These are phyloP conservation scores for Ferrisia virgata DNA, from an alignment of 2,888 invertebrate genomes.

Conservation along the genomic window DNA sequence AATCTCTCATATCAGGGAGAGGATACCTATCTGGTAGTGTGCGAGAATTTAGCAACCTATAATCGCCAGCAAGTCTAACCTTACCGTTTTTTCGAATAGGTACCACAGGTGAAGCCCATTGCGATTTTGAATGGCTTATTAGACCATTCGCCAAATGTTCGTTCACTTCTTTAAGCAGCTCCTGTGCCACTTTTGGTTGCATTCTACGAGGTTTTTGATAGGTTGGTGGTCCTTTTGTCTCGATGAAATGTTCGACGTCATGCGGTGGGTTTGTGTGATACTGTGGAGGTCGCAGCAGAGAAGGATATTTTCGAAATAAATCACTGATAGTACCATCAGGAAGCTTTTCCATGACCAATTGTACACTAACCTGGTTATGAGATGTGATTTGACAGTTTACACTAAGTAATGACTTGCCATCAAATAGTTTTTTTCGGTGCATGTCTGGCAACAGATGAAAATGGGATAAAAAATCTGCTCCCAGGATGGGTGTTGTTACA, in stretches of 20 bases:
- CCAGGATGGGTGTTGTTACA: background rate
- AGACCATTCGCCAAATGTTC: background rate
- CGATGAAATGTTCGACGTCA: background rate
- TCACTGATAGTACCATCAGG: background rate
- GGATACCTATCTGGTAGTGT: slow-evolving; percentile 19
- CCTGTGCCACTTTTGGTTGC: background rate
- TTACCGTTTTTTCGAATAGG: background rate
- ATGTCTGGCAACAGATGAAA: background rate
- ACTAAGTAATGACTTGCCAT: background rate
- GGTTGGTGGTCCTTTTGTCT: background rate
- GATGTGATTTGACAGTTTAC: background rate
- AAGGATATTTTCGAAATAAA: background rate
- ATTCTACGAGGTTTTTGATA: background rate
- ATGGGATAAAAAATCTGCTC: background rate
- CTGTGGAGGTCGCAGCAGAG: background rate
- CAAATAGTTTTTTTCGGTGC: background rate
- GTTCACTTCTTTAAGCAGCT: background rate
- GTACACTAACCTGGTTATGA: background rate
- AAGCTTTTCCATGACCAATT: background rate
- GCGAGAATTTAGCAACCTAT: background rate
- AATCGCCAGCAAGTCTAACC: background rate
- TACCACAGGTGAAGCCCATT: background rate
- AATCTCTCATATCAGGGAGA: background rate
- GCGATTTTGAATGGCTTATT: background rate
- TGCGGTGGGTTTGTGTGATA: background rate